Evolutionary conservation across 2,113 vertebrate genomes (phyloP), one percentile per base, ranked within the genome.

Genomic region (Turnix velox): DNA sequence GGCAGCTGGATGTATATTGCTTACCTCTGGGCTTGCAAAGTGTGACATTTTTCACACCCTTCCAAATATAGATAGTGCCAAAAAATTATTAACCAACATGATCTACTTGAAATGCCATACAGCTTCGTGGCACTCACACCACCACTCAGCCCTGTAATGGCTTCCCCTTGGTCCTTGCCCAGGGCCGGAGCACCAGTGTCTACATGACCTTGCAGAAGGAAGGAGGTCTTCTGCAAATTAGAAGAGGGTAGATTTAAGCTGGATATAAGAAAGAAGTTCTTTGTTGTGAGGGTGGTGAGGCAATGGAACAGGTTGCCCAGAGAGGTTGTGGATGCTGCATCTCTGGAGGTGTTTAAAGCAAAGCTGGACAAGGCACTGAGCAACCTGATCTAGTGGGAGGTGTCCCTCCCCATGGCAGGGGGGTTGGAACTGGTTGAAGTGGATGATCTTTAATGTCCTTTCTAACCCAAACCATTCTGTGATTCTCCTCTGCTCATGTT

Each of bases 1-100:
- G 94, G 94, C 94, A 92, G 88, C 91, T 92, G 90, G 57, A 35
- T 92, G 37, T 75, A 4, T 87, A 72, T 87, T 61, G 78, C 49
- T 91, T 94, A 92, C 78, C 78, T 83, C 62, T 54, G 74, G 92
- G 87, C 82, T 85, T 85, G 46, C 42, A 81, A 76, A 73, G 45
- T 45, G 49, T 51, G 81, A 20, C 33, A 22, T 3, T 62, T 91
- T 84, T 84, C 55, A 45, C 71, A 73, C 69, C 45, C 49, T 94
- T 81, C 42, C 71, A 73, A 49, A 58, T 69, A 28, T 14, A 25
- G 22, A 2, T 5, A 33, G 37, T 85, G 78, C 62, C 74, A 79
- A 42, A 59, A n/a, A 58, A 72, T 52, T 58, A 45, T 89, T 54
- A 66, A 65, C 23, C 7, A 4, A 14, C 2, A 4, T 20, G 78